phyloP scores from a whole-genome alignment of 2,797 vertebrate species.

The Morus bassanus region DNA sequence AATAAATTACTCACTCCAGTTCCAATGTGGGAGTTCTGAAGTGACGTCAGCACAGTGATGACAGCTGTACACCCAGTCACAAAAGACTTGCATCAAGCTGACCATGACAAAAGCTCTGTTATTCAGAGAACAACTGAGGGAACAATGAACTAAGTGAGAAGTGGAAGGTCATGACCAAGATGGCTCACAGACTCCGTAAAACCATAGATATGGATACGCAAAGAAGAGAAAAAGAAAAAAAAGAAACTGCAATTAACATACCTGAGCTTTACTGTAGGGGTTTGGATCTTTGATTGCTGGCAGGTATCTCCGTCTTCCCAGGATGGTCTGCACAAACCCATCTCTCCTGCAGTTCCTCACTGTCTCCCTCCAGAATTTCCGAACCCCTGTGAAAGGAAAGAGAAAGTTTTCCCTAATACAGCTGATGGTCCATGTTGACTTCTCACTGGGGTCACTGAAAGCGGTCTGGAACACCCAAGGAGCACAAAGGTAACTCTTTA shows the following conservation, averaged over 20 bases:
- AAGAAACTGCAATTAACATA: slow-evolving; percentile 64
- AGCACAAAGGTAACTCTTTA: background rate
- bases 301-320: slow-evolving; percentile 91
- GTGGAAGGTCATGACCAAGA: background rate
- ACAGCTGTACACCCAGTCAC: background rate
- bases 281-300: slow-evolving; percentile 89
- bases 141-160: background rate
- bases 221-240: background rate
- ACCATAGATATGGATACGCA: rapidly evolving
- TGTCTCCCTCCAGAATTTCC: slow-evolving; percentile 87
- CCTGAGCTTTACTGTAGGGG: slow-evolving; percentile 87
- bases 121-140: background rate
- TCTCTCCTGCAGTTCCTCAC: slow-evolving; percentile 87
- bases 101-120: slow-evolving; percentile 25
- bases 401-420: background rate
- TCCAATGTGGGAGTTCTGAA: slow-evolving; percentile 3
- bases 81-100: background rate
- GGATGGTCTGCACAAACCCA: slow-evolving; percentile 92
- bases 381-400: slow-evolving; percentile 82
- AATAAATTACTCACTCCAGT: slow-evolving; percentile 39
- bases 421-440: background rate
- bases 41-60: background rate
- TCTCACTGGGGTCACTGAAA: background rate
- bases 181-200: background rate
- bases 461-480: background rate